A percentile compares a stretch with the other conserved stretches of the same genome.
phyloP scores from a whole-genome alignment of 2,113 vertebrate species.

The Malurus melanocephalus region DNA sequence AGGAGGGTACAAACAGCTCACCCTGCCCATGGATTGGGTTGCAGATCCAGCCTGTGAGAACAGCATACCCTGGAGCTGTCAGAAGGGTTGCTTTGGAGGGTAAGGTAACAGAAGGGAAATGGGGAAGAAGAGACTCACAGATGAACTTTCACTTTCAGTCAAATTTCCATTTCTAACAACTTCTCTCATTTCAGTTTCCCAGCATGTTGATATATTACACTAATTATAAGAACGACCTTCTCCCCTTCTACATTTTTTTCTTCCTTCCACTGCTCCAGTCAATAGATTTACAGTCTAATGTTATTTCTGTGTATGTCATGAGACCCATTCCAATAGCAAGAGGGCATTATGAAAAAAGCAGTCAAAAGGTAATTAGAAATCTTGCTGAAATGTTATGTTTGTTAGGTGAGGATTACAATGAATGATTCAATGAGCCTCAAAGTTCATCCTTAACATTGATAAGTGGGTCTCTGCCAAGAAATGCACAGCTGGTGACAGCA shows the following conservation, averaged over 20 bases:
- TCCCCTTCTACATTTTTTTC: constrained; percentile 3
- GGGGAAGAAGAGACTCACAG: constrained; percentile 14
- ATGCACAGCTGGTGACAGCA: constrained; percentile 39
- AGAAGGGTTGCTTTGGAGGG: background rate
- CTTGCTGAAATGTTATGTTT: constrained; percentile 61
- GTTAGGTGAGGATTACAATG: constrained; percentile 34
- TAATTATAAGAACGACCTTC: constrained; percentile 44
- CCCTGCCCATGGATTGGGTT: background rate
- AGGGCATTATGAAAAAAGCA: constrained; percentile 11
- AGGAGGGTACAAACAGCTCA: constrained; percentile 21
- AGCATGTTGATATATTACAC: constrained; percentile 28
- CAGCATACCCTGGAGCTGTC: background rate
- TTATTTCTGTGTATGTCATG: constrained; percentile 18
- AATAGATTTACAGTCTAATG: constrained; percentile 2
- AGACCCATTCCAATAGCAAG: constrained; percentile 41
- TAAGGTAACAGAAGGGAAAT: background rate
- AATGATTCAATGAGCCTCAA: constrained; percentile 42
- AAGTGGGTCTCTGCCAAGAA: constrained; percentile 46
- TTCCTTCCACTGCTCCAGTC: background rate
- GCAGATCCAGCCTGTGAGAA: background rate
- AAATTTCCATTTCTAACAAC: constrained; percentile 57
- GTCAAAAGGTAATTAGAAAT: constrained; percentile 54
- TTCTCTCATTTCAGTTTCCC: constrained; percentile 36
- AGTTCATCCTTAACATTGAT: constrained; percentile 46
- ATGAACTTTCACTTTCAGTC: constrained; percentile 49